Evolutionary conservation across 2,113 vertebrate species (phyloP), one percentile per base, ranked within the genome.

Genomic region (Philantomba maxwellii): DNA sequence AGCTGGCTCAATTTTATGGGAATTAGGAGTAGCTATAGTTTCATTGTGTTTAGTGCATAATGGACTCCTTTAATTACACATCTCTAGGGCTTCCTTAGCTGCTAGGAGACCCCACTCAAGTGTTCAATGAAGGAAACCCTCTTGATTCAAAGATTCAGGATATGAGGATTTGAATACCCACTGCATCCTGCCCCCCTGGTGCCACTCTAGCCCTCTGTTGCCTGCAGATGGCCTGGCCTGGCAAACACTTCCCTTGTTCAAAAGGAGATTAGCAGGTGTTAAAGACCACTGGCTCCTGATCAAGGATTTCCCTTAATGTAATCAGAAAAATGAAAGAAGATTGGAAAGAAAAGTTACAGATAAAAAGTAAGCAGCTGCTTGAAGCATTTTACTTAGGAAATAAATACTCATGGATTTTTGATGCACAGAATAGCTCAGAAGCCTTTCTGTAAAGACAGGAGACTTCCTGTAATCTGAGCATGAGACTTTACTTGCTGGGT

Each of bases 101-200:
- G 93, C 97, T 97, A 97, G 93, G 98, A 96, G 97, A 97, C 96
- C 96, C 94, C 95, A 96, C 98, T 98, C 91, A 97, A 98, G 97
- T 97, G 97, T 36, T 96, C 95, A 97, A 96, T 97, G 97, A 91
- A 97, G 97, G 97, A 95, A 97, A 97, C 92, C 97, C 97, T 97
- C 97, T 97, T 98, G 97, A 97, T 98, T 97, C 96, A 97, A 96
- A 97, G 97, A 97, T 19, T 97, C 97, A 97, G 97, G 97, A 97
- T 97, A 97, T 94, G 88, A 30, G 11, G 21, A 93, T 97, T 95
- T 96, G 97, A 97, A 95, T 97, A 77, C 85, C 64, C 85, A 92
- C 90, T 97, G 91, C 85, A 97, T 97, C 98, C 97, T 98, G 98
- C 92, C 96, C 97, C 97, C 96, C 97, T 96, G 96, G 91, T 97